Evolutionary conservation across 2,888 invertebrate species (phyloP), one percentile per base, ranked within the genome.

Genomic region (Stramonita haemastoma): DNA sequence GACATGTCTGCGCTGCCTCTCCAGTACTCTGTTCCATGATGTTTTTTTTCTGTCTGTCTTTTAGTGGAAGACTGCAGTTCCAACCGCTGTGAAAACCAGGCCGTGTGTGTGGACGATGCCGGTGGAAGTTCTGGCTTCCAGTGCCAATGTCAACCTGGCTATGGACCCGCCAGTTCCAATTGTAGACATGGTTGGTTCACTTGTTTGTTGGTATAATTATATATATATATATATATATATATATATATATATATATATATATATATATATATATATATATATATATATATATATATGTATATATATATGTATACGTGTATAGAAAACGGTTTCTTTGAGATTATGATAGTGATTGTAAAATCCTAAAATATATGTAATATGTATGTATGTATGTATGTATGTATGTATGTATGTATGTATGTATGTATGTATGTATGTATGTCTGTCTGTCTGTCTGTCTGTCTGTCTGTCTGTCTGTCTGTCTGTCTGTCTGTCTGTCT

Each of bases 141-240:
- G 29, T 84, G 84, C 29, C 56, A 57, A 4, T 84, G 84, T 29
- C 84, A 84, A 5, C 57, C 26, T 13, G 84, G 84, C 29, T 84
- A n/a, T 84, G 84, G 84, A n/a, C 84, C 84, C 57, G 13, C 29
- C 56, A 36, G 1, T 29, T 57, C 84, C n/a, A 57, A 84, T 57
- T 84, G 84, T 57, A 84, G 84, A 29, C 84, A 84, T 84, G 84
- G 84, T 84, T 0, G 57, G 84, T n/a, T 22, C 32, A 34, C 22
- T 0, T 73, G 11, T n/a, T n/a, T 73, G 19, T 15, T 60, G 60
- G 19, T 73, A n/a, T 73, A 5, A 5, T 4, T 73, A n/a, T 73
- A n/a, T n/a, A n/a, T 73, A n/a, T 73, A 73, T 66, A 66, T 73
- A n/a, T 73, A 5, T n/a, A n/a, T 73, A n/a, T 73, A n/a, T n/a